Evolutionary conservation across 2,113 vertebrate species (phyloP).

Genomic region (Perccottus glenii): DNA sequence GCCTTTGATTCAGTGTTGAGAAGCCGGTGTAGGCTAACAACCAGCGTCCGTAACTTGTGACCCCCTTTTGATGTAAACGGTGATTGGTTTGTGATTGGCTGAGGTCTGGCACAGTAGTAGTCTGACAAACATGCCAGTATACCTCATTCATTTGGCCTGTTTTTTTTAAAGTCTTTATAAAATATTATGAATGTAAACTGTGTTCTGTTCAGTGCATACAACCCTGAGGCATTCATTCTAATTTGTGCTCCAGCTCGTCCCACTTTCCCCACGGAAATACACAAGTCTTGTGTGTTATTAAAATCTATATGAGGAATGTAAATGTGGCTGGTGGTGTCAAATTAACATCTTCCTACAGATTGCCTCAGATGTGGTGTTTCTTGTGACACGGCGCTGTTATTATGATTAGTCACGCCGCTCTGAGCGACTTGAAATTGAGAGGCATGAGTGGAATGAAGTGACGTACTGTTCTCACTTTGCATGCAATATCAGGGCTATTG

Average conservation of each 20-base stretch:
- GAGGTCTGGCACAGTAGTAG: too few species aligned
- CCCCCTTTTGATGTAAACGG: too few species aligned
- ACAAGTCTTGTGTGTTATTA: not conserved
- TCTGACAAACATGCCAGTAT: too few species aligned
- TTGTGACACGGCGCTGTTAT: not conserved
- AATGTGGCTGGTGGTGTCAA: not conserved
- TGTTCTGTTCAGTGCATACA: too few species aligned
- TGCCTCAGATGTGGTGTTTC: not conserved
- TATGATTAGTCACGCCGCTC: not conserved
- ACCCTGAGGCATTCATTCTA: too few species aligned
- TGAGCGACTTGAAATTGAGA: conserved; percentile 6
- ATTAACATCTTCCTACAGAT: not conserved
- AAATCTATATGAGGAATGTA: not conserved
- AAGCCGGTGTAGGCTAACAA: too few species aligned
- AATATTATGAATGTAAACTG: too few species aligned
- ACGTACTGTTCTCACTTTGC: not conserved
- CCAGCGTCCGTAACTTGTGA: too few species aligned
- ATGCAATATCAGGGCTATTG: not conserved
- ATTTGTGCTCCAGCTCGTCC: not conserved
- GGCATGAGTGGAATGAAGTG: not conserved
- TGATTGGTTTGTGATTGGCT: too few species aligned
- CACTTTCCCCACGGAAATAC: conserved; percentile 4
- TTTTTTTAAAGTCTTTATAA: too few species aligned
- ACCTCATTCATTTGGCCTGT: too few species aligned
- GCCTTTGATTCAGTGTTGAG: too few species aligned